Evolutionary conservation across 2,888 invertebrate species (phyloP).

Genomic region (Harmothoe impar): DNA sequence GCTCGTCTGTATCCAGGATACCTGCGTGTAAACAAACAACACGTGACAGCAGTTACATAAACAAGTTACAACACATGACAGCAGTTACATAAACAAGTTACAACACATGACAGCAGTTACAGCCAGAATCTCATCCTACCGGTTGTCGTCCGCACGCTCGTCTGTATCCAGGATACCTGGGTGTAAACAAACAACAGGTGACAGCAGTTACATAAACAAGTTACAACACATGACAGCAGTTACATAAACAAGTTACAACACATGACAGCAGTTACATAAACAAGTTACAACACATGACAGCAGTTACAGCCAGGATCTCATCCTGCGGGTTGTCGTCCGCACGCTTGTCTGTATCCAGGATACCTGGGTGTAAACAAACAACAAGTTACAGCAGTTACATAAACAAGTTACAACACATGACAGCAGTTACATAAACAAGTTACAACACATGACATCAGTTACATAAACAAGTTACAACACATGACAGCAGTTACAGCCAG

Average conservation of each 20-base stretch:
- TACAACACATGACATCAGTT: neutral
- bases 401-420: neutral
- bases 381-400: neutral
- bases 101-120: too few species aligned
- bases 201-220: neutral
- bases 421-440: neutral
- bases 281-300: too few species aligned
- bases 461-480: neutral
- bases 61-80: neutral
- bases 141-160: slow-evolving; percentile 81
- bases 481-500: slow-evolving; percentile 88
- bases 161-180: slow-evolving; percentile 82
- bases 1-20: slow-evolving; percentile 81
- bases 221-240: neutral
- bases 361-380: slow-evolving; percentile 72
- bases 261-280: too few species aligned
- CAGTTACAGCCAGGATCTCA: slow-evolving; percentile 92
- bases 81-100: neutral
- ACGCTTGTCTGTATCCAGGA: slow-evolving; percentile 81
- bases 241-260: neutral
- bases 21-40: slow-evolving; percentile 71
- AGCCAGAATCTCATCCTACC: slow-evolving; percentile 91
- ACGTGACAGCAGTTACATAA: neutral
- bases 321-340: slow-evolving; percentile 86
- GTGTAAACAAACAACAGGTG: neutral